These are phyloP conservation scores for Leptodactylus fuscus DNA, from an alignment of 2,113 vertebrate species.

Conservation along the genomic window DNA sequence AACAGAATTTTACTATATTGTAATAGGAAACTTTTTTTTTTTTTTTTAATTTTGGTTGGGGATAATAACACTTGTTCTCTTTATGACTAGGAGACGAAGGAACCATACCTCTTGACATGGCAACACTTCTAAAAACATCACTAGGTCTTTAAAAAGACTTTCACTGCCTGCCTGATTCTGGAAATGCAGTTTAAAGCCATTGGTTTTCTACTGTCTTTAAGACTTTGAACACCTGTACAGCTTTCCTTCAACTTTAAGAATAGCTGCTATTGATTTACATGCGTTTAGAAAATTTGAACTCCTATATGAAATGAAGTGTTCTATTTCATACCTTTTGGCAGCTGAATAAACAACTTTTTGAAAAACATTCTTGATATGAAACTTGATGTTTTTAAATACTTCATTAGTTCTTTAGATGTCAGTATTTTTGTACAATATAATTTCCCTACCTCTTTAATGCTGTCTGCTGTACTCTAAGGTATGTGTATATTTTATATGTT, in stretches of 20 bases:
- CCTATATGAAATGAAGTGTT: constrained; percentile 56
- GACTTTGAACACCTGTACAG: constrained; percentile 73
- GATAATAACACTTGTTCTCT: neutral
- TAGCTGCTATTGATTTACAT: constrained; percentile 68
- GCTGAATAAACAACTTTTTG: constrained; percentile 70
- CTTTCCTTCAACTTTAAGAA: constrained; percentile 75
- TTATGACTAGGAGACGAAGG: constrained; percentile 83
- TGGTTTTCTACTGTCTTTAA: constrained; percentile 68
- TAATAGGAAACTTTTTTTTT: neutral
- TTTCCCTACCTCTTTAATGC: constrained; percentile 78
- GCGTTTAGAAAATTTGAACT: constrained; percentile 61
- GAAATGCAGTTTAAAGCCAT: constrained; percentile 65
- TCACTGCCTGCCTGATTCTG: neutral
- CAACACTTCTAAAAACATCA: constrained; percentile 90
- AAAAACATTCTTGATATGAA: constrained; percentile 71
- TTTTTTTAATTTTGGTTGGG: neutral
- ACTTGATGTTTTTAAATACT: constrained; percentile 74
- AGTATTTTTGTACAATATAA: constrained; percentile 87
- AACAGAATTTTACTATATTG: no score
- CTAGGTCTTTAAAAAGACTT: constrained; percentile 83
- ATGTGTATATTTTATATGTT: constrained; percentile 76
- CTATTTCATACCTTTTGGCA: constrained; percentile 65
- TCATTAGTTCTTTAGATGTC: constrained; percentile 76
- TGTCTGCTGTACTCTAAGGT: constrained; percentile 71
- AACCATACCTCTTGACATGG: constrained; percentile 88